These are phyloP conservation scores for Dendroctonus ponderosae DNA, from an alignment of 1,140 invertebrate genomes.

Conservation along the genomic window DNA sequence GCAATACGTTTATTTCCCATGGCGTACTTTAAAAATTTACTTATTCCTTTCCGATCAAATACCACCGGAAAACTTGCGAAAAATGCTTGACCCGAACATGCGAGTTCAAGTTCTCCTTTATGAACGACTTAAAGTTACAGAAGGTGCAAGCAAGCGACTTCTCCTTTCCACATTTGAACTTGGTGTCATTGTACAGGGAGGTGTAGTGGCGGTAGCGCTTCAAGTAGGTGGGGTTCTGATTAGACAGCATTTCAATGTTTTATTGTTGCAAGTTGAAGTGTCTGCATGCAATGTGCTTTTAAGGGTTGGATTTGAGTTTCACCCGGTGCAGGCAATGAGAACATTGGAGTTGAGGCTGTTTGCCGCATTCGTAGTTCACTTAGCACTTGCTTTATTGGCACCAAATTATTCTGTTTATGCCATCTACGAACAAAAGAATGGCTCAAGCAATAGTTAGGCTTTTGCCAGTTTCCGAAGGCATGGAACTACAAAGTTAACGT, in stretches of 20 bases:
- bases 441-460: too few species aligned
- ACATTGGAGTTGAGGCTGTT: conserved; percentile 46
- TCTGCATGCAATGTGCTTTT: conserved; percentile 46
- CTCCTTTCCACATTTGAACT: conserved; percentile 31
- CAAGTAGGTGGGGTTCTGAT: conserved; percentile 24
- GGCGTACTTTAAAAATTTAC: too few species aligned
- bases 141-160: neutral
- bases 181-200: conserved; percentile 31
- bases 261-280: neutral
- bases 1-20: too few species aligned
- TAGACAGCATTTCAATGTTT: neutral
- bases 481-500: too few species aligned
- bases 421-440: too few species aligned
- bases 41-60: too few species aligned
- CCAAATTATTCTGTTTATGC: too few species aligned
- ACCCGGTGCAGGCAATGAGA: conserved; percentile 46
- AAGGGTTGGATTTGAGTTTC: conserved; percentile 53
- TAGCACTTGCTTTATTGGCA: too few species aligned
- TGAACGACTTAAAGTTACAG: neutral
- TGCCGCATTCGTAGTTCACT: conserved; percentile 56
- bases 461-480: too few species aligned
- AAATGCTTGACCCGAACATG: neutral
- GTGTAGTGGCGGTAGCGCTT: conserved; percentile 28
- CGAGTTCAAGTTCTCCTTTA: neutral
- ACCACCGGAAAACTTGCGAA: neutral